phyloP scores from a whole-genome alignment of 2,888 invertebrate species.

The Neoaliturus tenellus region DNA sequence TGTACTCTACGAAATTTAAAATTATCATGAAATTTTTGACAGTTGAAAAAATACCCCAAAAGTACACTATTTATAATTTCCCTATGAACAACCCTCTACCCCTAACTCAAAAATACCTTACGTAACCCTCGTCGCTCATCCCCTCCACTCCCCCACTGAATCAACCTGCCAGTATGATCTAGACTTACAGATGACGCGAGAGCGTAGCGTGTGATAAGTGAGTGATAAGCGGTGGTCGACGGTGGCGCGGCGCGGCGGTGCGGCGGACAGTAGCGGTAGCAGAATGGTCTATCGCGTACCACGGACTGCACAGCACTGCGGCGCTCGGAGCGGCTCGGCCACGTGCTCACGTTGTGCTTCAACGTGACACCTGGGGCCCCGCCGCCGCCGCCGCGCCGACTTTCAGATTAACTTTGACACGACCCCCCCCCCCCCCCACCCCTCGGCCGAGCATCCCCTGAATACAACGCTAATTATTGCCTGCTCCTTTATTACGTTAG shows the following conservation, averaged over 20 bases:
- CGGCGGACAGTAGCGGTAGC: neutral
- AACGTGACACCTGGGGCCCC: slow-evolving; percentile 11
- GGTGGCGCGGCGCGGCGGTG: neutral
- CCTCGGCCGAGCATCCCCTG: neutral
- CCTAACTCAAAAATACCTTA: too few species aligned
- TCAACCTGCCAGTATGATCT: neutral
- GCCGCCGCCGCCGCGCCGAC: neutral
- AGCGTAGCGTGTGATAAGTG: neutral
- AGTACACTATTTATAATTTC: neutral
- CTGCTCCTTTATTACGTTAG: too few species aligned
- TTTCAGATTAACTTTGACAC: slow-evolving; percentile 33
- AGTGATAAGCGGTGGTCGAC: neutral
- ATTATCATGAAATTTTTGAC: too few species aligned
- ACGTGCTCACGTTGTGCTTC: slow-evolving; percentile 16
- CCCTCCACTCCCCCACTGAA: too few species aligned
- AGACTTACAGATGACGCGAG: neutral
- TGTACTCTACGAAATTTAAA: too few species aligned
- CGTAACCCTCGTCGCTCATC: too few species aligned
- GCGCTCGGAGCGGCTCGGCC: neutral
- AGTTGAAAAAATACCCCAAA: too few species aligned
- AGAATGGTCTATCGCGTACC: neutral
- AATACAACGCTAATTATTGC: too few species aligned
- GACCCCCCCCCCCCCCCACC: neutral
- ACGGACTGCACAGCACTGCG: neutral
- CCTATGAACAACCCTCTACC: too few species aligned